Evolutionary conservation across 2,888 invertebrate genomes (phyloP).

Genomic region (Pollenia labialis): DNA sequence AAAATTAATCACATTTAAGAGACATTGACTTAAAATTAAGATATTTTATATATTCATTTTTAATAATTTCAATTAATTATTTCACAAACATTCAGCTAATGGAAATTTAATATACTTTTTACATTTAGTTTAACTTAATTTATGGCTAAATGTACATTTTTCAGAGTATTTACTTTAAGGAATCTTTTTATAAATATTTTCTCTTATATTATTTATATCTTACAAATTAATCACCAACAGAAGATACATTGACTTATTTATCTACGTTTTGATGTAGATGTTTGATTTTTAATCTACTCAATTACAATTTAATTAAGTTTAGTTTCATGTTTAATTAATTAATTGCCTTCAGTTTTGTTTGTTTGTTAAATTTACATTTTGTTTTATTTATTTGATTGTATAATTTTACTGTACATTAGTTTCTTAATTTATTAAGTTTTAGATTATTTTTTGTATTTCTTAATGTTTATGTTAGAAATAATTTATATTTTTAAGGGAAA

Average conservation of each 20-base stretch:
- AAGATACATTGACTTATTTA: constrained; percentile 8
- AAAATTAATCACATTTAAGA: constrained; percentile 70
- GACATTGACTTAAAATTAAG: constrained; percentile 49
- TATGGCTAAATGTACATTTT: constrained; percentile 10
- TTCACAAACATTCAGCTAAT: constrained; percentile 47
- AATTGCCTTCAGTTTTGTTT: not conserved
- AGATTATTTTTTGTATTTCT: not conserved
- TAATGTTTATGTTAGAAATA: not conserved
- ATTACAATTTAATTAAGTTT: not conserved
- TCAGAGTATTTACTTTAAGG: constrained; percentile 1
- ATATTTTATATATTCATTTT: constrained; percentile 7
- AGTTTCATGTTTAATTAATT: not conserved
- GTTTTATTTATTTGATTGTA: not conserved
- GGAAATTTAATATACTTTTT: constrained; percentile 27
- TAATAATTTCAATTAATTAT: not conserved
- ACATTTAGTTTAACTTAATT: constrained; percentile 31
- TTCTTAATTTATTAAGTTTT: not conserved
- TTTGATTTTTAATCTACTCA: not conserved
- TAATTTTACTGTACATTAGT: constrained; percentile 33
- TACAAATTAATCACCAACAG: constrained; percentile 14
- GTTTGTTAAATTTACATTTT: constrained; percentile 34
- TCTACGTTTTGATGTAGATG: not conserved
- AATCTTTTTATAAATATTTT: constrained; percentile 1
- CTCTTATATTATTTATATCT: not conserved
- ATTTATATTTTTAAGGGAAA: constrained; percentile 27